Evolutionary conservation across 2,888 invertebrate species (phyloP).

Genomic region (Clitarchus hookeri): DNA sequence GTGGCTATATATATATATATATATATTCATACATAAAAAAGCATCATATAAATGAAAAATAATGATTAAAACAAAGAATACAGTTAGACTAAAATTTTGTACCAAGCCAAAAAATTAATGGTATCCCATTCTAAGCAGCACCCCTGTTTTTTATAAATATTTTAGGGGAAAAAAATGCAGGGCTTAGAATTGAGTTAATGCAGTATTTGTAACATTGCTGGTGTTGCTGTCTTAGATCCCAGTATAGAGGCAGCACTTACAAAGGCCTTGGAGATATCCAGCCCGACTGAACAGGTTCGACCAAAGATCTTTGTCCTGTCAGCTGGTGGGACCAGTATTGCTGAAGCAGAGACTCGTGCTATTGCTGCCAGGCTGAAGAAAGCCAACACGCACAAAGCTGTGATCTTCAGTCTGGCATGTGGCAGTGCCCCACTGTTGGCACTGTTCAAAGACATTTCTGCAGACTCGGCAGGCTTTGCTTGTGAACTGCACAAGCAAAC

Average conservation of each 20-base stretch:
- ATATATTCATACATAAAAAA: too few species aligned
- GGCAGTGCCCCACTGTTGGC: neutral
- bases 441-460: neutral
- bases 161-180: too few species aligned
- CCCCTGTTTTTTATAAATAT: too few species aligned
- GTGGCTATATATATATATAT: too few species aligned
- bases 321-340: neutral
- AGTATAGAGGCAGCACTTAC: neutral
- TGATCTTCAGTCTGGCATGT: neutral
- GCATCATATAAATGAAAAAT: too few species aligned
- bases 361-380: neutral
- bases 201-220: too few species aligned
- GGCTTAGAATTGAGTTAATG: too few species aligned
- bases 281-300: neutral
- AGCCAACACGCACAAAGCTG: neutral
- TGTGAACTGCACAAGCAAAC: constrained; percentile 14
- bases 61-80: too few species aligned
- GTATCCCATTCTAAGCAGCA: too few species aligned
- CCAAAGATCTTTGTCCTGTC: constrained; percentile 9
- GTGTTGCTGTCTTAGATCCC: neutral
- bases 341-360: neutral
- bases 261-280: neutral
- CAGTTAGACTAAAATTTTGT: too few species aligned
- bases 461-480: neutral
- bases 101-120: too few species aligned